These are phyloP conservation scores for Caradrina kadenii DNA, from an alignment of 2,888 invertebrate species.

Conservation along the genomic window DNA sequence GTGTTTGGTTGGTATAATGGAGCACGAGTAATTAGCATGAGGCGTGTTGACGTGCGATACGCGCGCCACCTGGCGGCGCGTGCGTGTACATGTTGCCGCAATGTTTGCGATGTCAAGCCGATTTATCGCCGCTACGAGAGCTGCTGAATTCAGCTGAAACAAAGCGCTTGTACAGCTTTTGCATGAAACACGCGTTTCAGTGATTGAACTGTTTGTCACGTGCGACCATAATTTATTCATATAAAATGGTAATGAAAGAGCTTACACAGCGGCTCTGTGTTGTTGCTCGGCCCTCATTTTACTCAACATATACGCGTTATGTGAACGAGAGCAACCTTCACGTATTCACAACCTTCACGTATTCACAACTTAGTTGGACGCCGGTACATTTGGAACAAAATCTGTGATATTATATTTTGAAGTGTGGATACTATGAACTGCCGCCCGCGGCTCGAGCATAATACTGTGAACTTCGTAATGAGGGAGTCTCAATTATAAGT, in stretches of 20 bases:
- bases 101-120: conserved; percentile 8
- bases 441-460: no score
- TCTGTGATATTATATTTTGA: no score
- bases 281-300: no score
- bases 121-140: conserved; percentile 31
- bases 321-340: no score
- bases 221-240: background rate
- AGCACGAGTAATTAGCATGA: conserved; percentile 71
- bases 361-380: no score
- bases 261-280: conserved; percentile 15
- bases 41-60: conserved; percentile 72
- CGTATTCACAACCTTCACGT: no score
- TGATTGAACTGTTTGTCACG: conserved; percentile 1
- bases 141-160: conserved; percentile 16
- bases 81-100: background rate
- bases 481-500: conserved; percentile 12
- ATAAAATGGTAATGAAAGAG: background rate
- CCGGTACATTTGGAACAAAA: no score
- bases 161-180: conserved; percentile 3
- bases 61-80: conserved; percentile 32
- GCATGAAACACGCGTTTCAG: conserved; percentile 13
- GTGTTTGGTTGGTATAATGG: background rate
- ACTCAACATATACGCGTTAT: no score
- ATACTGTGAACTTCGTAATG: no score
- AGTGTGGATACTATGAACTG: no score